Evolutionary conservation across 2,888 invertebrate species (phyloP).

Genomic region (Ophioninae sp.): DNA sequence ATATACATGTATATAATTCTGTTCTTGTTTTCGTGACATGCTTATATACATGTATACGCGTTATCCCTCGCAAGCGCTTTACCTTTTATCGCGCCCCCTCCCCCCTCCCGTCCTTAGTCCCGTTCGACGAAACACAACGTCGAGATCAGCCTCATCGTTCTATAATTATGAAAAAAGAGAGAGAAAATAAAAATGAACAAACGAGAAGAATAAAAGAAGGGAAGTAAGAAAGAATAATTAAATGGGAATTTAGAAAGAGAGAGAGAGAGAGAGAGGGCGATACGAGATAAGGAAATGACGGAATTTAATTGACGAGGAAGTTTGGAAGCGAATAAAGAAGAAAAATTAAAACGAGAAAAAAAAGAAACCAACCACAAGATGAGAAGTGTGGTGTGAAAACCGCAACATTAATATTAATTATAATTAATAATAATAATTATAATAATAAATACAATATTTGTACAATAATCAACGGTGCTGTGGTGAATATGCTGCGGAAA

Average conservation of each 20-base stretch:
- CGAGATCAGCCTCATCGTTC: conserved; percentile 53
- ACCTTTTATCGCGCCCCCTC: conserved; percentile 5
- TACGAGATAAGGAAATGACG: conserved; percentile 62
- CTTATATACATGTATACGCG: conserved; percentile 64
- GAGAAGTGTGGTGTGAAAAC: conserved; percentile 77
- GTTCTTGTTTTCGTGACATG: conserved; percentile 58
- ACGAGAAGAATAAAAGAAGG: conserved; percentile 36
- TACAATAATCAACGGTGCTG: conserved; percentile 80
- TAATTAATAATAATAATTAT: conserved; percentile 80
- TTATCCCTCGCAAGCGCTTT: conserved; percentile 37
- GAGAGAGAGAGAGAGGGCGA: conserved; percentile 48
- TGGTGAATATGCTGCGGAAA: conserved; percentile 74
- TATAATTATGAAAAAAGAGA: conserved; percentile 66
- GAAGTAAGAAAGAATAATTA: conserved; percentile 3
- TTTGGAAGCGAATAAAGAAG: conserved; percentile 33
- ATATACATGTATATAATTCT: conserved; percentile 64
- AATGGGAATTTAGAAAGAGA: conserved; percentile 5
- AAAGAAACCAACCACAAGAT: conserved; percentile 67
- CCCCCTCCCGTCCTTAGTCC: not conserved
- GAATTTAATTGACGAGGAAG: conserved; percentile 71
- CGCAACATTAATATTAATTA: conserved; percentile 80
- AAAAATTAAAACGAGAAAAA: conserved; percentile 3
- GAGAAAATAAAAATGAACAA: conserved; percentile 34
- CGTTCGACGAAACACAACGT: conserved; percentile 50
- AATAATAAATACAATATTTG: conserved; percentile 81